Conservation (phyloP, 1,140 invertebrate species). For the Pteromalus puparum region DNA sequence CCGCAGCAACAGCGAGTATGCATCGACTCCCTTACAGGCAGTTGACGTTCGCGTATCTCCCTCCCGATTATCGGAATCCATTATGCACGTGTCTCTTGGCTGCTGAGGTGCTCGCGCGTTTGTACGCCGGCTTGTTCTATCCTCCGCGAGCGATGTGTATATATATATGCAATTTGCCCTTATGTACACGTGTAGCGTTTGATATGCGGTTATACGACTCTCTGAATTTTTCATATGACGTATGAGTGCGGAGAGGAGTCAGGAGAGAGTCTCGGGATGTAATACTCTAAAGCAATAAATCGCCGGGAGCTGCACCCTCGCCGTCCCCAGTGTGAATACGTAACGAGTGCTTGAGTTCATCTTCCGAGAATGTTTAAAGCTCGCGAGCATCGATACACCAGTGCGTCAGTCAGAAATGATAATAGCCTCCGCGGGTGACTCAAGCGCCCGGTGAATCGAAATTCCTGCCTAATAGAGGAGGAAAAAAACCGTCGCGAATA, state of each 20-base stretch:
- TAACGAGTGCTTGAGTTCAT: conserved; percentile 21
- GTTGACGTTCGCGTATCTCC: conserved; percentile 12
- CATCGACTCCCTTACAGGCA: not conserved
- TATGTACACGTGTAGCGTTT: not conserved
- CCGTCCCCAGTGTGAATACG: not conserved
- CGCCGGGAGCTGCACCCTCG: not conserved
- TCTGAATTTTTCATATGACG: no score
- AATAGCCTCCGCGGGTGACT: not conserved
- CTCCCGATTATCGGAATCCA: conserved; percentile 39
- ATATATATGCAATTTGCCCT: not conserved
- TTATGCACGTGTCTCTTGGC: not conserved
- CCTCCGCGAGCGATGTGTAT: not conserved
- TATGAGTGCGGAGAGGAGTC: not conserved
- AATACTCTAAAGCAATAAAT: no score
- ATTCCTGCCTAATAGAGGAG: not conserved
- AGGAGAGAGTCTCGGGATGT: no score
- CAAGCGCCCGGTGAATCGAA: conserved; percentile 12
- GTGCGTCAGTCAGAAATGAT: conserved; percentile 29
- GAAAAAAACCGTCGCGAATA: not conserved
- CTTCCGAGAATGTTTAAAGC: conserved; percentile 10
- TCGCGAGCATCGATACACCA: not conserved
- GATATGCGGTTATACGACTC: not conserved
- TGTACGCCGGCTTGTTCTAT: not conserved
- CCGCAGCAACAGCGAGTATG: not conserved
- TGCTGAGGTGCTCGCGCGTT: not conserved